Evolutionary conservation across 1,140 invertebrate genomes (phyloP).

Genomic region (Arion vulgaris): DNA sequence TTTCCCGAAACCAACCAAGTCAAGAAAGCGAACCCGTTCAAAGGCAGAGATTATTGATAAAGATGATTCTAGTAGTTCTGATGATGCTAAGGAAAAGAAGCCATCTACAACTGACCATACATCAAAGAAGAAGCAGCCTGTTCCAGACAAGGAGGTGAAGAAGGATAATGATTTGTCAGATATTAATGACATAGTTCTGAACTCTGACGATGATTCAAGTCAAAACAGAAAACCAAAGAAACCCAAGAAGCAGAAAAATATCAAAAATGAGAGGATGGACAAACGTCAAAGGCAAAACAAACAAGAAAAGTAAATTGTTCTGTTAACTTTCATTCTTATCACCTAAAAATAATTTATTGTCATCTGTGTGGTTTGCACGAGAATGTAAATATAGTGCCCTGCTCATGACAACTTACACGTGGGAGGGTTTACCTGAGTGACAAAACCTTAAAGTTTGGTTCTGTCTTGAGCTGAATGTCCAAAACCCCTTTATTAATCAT

Average conservation of each 20-base stretch:
- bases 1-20: constrained; percentile 44
- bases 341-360: no score
- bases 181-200: constrained; percentile 61
- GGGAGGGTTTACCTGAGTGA: no score
- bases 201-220: constrained; percentile 72
- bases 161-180: constrained; percentile 58
- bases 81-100: constrained; percentile 55
- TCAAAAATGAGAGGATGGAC: constrained; percentile 75
- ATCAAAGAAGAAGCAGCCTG: constrained; percentile 54
- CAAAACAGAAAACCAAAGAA: constrained; percentile 77
- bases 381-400: no score
- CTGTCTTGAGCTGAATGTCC: no score
- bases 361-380: no score
- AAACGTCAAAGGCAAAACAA: constrained; percentile 29
- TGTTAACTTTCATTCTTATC: no score
- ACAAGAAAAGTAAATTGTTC: constrained; percentile 46
- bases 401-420: no score
- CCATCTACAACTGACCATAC: constrained; percentile 43
- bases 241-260: constrained; percentile 72
- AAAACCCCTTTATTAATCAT: no score
- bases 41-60: constrained; percentile 63
- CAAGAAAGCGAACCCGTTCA: constrained; percentile 58
- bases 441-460: no score
- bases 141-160: constrained; percentile 57
- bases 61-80: constrained; percentile 59